These are phyloP conservation scores for Mystacornis crossleyi DNA, from an alignment of 2,113 vertebrate species.

Conservation along the genomic window DNA sequence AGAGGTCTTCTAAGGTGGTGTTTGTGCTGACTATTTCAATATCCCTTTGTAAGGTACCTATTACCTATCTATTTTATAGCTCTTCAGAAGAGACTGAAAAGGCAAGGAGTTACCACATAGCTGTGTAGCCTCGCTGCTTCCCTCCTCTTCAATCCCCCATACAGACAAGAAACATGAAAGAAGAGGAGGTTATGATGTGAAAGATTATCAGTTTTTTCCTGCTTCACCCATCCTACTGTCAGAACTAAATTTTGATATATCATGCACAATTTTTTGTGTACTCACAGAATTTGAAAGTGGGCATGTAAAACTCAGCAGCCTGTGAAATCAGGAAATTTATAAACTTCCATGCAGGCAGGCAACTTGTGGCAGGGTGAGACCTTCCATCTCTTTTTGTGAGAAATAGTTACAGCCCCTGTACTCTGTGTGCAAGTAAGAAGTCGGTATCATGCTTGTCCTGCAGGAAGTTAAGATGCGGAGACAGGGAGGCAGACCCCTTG, in stretches of 20 bases:
- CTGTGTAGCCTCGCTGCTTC: neutral
- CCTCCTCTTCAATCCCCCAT: neutral
- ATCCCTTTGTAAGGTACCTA: neutral
- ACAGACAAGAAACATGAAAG: neutral
- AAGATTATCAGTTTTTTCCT: neutral
- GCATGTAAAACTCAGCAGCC: neutral
- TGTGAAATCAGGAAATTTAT: neutral
- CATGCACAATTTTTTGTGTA: neutral
- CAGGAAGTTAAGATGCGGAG: neutral
- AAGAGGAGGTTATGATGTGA: neutral
- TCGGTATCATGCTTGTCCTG: rapidly evolving
- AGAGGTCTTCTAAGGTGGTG: neutral
- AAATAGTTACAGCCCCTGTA: neutral
- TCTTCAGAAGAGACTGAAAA: neutral
- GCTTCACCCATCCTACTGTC: neutral
- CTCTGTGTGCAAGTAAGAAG: neutral
- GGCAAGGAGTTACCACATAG: neutral
- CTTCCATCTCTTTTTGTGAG: neutral
- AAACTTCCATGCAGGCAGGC: neutral
- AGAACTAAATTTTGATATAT: neutral
- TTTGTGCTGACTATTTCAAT: neutral
- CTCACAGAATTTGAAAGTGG: neutral
- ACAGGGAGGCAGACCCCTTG: neutral
- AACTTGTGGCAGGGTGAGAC: neutral
- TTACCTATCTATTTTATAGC: neutral